A percentile compares a stretch with the other conserved stretches of the same genome.
phyloP scores from a whole-genome alignment of 2,888 invertebrate genomes.

The Apoda limacodes region DNA sequence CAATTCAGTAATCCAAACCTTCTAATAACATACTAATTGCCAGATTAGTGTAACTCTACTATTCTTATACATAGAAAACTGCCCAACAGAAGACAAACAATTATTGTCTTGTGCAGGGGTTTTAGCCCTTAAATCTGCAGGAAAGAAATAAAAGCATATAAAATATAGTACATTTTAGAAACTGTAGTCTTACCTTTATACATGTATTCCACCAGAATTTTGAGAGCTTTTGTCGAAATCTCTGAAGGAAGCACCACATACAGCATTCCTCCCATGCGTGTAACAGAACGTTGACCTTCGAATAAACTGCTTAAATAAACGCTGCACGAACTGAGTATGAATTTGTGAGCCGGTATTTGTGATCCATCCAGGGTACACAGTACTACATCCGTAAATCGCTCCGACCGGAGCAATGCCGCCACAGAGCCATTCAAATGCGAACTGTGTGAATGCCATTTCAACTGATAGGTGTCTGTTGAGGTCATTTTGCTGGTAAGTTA shows the following conservation, averaged over 20 bases:
- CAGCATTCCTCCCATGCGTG: constrained; percentile 64
- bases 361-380: constrained; percentile 83
- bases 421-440: constrained; percentile 86
- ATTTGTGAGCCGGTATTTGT: constrained; percentile 87
- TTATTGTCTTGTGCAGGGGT: no score
- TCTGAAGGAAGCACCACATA: constrained; percentile 85
- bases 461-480: constrained; percentile 83
- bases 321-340: constrained; percentile 86
- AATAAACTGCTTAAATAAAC: constrained; percentile 54
- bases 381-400: constrained; percentile 85
- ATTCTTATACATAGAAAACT: no score
- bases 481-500: constrained; percentile 53
- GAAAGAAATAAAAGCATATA: no score
- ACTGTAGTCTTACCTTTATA: constrained; percentile 79
- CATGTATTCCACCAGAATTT: constrained; percentile 88
- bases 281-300: constrained; percentile 58
- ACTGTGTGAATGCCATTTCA: constrained; percentile 90
- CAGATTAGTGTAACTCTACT: no score
- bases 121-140: no score
- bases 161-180: no score
- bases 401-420: constrained; percentile 80
- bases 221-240: constrained; percentile 82
- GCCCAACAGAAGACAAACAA: no score
- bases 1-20: no score
- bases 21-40: no score